phyloP scores from a whole-genome alignment of 1,140 invertebrate genomes.

The Portunus trituberculatus region DNA sequence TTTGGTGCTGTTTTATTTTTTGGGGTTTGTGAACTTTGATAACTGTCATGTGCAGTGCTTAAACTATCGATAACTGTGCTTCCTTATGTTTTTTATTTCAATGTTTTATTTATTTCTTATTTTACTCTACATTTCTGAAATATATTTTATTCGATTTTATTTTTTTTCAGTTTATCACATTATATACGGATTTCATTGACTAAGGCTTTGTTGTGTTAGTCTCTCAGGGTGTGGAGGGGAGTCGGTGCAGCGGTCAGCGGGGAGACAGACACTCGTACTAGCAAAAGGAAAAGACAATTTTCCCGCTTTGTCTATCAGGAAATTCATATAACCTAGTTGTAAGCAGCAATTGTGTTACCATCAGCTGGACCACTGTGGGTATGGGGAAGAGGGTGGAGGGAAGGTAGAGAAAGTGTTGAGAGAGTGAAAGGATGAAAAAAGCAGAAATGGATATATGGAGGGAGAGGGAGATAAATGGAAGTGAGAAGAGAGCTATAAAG shows the following conservation, averaged over 20 bases:
- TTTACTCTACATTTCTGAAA: too few relatives aligned
- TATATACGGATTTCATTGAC: too few relatives aligned
- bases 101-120: too few relatives aligned
- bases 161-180: too few relatives aligned
- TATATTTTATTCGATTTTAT: too few relatives aligned
- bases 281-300: conserved; percentile 10
- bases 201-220: too few relatives aligned
- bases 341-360: not conserved
- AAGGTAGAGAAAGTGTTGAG: not conserved
- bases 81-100: too few relatives aligned
- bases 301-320: conserved; percentile 24
- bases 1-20: too few relatives aligned
- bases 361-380: not conserved
- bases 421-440: not conserved
- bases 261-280: not conserved
- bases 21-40: too few relatives aligned
- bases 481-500: not conserved
- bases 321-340: conserved; percentile 34
- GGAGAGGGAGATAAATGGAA: not conserved
- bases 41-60: too few relatives aligned
- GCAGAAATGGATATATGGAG: not conserved
- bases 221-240: not conserved
- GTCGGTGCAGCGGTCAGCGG: not conserved
- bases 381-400: not conserved
- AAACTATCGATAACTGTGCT: too few relatives aligned